These are phyloP conservation scores for Condylostylus longicornis DNA, from an alignment of 1,140 invertebrate species.

Conservation along the genomic window DNA sequence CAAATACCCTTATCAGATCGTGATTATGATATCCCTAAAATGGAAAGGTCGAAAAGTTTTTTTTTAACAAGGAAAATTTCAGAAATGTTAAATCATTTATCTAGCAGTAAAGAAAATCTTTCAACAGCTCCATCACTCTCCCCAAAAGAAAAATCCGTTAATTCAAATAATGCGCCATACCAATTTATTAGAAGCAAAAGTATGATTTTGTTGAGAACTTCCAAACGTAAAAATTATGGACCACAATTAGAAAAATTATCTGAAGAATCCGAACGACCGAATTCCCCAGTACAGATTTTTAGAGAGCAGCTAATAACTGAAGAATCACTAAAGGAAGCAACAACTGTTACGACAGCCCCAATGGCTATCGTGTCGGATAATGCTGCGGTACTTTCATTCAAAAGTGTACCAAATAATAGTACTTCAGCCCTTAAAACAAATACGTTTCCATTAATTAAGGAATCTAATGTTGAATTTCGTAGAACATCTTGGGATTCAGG, in stretches of 20 bases:
- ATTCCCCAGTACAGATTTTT: constrained; percentile 9
- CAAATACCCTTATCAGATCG: constrained; percentile 1
- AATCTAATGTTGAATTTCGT: constrained; percentile 4
- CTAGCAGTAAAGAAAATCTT: constrained; percentile 25
- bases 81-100: constrained; percentile 23
- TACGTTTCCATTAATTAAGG: not conserved
- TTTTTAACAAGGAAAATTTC: constrained; percentile 20
- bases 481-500: constrained; percentile 11
- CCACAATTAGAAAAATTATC: constrained; percentile 27
- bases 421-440: not conserved
- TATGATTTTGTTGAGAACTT: constrained; percentile 25
- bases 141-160: constrained; percentile 11
- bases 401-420: not conserved
- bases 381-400: too few relatives aligned
- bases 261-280: constrained; percentile 23
- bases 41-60: constrained; percentile 28
- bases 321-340: constrained; percentile 22
- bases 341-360: constrained; percentile 10
- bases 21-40: constrained; percentile 12
- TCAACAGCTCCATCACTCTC: not conserved
- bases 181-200: constrained; percentile 27
- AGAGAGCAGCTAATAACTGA: constrained; percentile 12
- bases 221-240: constrained; percentile 25
- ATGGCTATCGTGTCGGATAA: too few relatives aligned
- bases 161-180: constrained; percentile 13